These are phyloP conservation scores for Nerophis lumbriciformis DNA, from an alignment of 2,113 vertebrate genomes.

Conservation along the genomic window DNA sequence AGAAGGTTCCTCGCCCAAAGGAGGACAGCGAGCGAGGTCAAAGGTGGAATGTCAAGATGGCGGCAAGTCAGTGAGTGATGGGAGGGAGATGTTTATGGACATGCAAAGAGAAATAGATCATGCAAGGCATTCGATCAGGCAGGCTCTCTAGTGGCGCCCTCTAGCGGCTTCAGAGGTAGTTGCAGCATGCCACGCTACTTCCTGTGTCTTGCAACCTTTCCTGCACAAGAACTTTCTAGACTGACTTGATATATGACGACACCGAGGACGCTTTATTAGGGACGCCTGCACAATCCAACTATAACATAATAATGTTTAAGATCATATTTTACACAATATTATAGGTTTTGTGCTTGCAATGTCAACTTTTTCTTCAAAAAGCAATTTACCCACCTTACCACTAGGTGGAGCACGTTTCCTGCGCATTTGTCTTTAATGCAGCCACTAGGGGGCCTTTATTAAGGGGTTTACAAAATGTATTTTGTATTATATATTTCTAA, in stretches of 20 bases:
- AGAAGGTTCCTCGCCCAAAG: slow-evolving; percentile 47
- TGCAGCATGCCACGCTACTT: slow-evolving; percentile 53
- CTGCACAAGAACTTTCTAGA: slow-evolving; percentile 30
- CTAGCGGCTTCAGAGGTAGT: slow-evolving; percentile 67
- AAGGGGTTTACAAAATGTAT: too few species aligned
- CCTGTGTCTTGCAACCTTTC: slow-evolving; percentile 21
- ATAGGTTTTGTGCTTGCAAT: too few species aligned
- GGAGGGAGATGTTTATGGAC: slow-evolving; percentile 16
- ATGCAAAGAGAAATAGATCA: slow-evolving; percentile 38
- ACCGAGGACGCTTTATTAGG: neutral
- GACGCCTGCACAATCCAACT: neutral
- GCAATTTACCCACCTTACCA: too few species aligned
- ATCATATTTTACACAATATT: too few species aligned
- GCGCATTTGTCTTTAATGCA: too few species aligned
- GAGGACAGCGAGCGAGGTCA: slow-evolving; percentile 42
- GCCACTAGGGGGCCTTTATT: too few species aligned
- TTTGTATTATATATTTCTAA: too few species aligned
- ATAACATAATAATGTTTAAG: too few species aligned
- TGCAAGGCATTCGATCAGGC: slow-evolving; percentile 65
- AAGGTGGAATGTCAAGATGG: slow-evolving; percentile 65
- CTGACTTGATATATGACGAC: slow-evolving; percentile 2
- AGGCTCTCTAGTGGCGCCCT: slow-evolving; percentile 53
- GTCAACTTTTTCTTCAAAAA: too few species aligned
- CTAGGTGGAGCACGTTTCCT: too few species aligned
- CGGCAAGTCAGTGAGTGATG: slow-evolving; percentile 57